phyloP scores from a whole-genome alignment of 2,888 invertebrate species.

The Acrocera orbiculus region DNA sequence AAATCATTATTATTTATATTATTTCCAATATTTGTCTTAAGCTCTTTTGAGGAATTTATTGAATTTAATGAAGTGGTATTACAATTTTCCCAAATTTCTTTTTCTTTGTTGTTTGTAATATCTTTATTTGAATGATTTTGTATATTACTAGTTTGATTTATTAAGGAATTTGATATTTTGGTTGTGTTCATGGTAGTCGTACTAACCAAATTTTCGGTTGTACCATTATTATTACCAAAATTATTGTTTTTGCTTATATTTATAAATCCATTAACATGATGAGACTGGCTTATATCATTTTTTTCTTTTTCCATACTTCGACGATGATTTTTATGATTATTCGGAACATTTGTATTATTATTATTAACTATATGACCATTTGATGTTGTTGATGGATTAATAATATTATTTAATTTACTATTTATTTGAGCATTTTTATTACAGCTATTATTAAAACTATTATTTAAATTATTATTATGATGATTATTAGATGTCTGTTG shows the following conservation, averaged over 20 bases:
- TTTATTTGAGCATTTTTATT: constrained; percentile 17
- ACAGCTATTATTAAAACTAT: constrained; percentile 15
- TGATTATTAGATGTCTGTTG: constrained; percentile 13
- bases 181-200: constrained; percentile 13
- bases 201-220: constrained; percentile 17
- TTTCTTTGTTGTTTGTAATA: constrained; percentile 4
- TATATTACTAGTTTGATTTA: constrained; percentile 2
- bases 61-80: too few relatives aligned
- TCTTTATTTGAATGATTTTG: constrained; percentile 4
- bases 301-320: constrained; percentile 28
- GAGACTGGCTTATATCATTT: constrained; percentile 11
- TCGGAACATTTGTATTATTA: constrained; percentile 16
- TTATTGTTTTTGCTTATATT: too few relatives aligned
- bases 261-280: too few relatives aligned
- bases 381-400: constrained; percentile 6
- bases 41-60: too few relatives aligned
- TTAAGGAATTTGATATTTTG: constrained; percentile 6
- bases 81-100: constrained; percentile 10
- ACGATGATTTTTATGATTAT: constrained; percentile 22
- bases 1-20: constrained; percentile 3
- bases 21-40: neutral
- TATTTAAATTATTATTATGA: constrained; percentile 14
- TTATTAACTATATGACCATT: constrained; percentile 14
- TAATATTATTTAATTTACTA: constrained; percentile 11
- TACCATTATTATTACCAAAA: too few relatives aligned